These are phyloP conservation scores for Sepioteuthis lessoniana DNA, from an alignment of 2,888 invertebrate species.

Conservation along the genomic window DNA sequence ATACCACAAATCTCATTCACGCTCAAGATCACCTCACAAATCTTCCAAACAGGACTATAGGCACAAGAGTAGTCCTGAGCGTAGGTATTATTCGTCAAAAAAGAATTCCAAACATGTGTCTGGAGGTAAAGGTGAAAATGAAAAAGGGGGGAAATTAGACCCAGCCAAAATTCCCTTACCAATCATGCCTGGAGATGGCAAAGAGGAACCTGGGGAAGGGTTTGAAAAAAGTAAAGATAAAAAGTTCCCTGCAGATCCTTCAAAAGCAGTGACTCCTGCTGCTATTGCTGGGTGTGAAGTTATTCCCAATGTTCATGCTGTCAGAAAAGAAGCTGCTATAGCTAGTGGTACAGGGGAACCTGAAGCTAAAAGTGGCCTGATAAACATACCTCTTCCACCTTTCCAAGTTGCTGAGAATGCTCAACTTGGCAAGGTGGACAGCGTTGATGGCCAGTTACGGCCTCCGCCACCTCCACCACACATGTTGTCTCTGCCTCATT, in stretches of 20 bases:
- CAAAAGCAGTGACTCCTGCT: slow-evolving; percentile 48
- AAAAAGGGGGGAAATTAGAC: slow-evolving; percentile 55
- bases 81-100: not conserved
- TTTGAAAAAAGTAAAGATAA: slow-evolving; percentile 61
- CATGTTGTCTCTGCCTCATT: not conserved
- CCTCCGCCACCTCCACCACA: slow-evolving; percentile 37
- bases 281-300: not conserved
- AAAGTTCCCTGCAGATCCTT: slow-evolving; percentile 12
- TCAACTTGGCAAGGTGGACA: not conserved
- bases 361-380: slow-evolving; percentile 55
- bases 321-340: not conserved
- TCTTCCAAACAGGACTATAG: not conserved
- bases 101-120: slow-evolving; percentile 36
- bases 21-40: slow-evolving; percentile 54
- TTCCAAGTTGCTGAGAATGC: slow-evolving; percentile 55
- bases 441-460: not conserved
- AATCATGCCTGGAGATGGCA: slow-evolving; percentile 58
- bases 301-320: not conserved
- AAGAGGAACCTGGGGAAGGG: slow-evolving; percentile 58
- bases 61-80: slow-evolving; percentile 44
- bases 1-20: slow-evolving; percentile 37
- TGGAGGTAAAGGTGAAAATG: slow-evolving; percentile 53
- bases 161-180: slow-evolving; percentile 68
- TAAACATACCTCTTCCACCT: slow-evolving; percentile 57
- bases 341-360: slow-evolving; percentile 48